Percentiles rank a stretch among this genome's conserved stretches.
These are phyloP conservation scores for Biston betularia DNA, from an alignment of 2,888 invertebrate species.

Conservation along the genomic window DNA sequence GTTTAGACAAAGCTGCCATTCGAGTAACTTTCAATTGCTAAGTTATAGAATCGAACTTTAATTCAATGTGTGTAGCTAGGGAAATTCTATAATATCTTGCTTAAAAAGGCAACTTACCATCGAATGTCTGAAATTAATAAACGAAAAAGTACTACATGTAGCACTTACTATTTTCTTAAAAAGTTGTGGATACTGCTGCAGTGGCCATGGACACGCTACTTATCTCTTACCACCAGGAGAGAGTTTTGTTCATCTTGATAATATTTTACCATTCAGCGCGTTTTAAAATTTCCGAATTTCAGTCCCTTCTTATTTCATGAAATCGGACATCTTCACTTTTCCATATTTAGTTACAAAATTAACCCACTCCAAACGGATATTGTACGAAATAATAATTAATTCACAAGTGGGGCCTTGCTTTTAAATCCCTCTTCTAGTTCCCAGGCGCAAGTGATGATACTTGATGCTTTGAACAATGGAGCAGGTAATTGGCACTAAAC, in stretches of 20 bases:
- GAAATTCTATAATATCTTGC: too few species aligned
- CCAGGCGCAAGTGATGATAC: slow-evolving; percentile 56
- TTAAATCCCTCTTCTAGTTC: slow-evolving; percentile 54
- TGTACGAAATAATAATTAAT: slow-evolving; percentile 28
- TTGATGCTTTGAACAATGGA: slow-evolving; percentile 70
- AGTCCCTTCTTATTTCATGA: neutral
- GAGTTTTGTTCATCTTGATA: too few species aligned
- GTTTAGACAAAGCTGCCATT: neutral
- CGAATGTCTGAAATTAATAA: too few species aligned
- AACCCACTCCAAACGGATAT: slow-evolving; percentile 6
- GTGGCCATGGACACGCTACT: too few species aligned
- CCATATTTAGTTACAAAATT: slow-evolving; percentile 1
- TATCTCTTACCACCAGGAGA: too few species aligned
- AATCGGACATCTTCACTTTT: slow-evolving; percentile 1
- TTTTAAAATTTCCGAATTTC: neutral
- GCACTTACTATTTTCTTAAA: too few species aligned
- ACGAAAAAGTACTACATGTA: too few species aligned
- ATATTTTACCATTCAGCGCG: neutral
- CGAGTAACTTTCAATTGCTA: too few species aligned
- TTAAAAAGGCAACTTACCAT: too few species aligned
- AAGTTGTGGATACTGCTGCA: too few species aligned
- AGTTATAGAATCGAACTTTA: too few species aligned
- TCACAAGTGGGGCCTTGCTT: slow-evolving; percentile 46
- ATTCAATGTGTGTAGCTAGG: too few species aligned
- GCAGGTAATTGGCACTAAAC: slow-evolving; percentile 78